Percentiles rank a stretch among this genome's conserved stretches.
Evolutionary conservation across 2,113 vertebrate species (phyloP).

Genomic region (Amazona guildingii): DNA sequence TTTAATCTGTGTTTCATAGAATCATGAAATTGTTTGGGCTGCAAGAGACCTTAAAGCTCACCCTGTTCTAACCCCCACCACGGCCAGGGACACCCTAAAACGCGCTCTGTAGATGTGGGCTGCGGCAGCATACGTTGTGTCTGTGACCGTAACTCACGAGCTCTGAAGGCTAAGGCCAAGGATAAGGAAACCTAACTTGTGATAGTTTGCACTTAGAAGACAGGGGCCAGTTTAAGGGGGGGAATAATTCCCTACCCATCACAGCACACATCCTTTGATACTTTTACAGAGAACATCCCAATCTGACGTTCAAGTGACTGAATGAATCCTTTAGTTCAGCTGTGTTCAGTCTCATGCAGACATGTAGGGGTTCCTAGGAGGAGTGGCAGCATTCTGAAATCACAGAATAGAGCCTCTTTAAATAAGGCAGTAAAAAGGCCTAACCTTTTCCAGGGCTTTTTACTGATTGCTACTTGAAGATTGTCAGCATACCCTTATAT

Average conservation of each 20-base stretch:
- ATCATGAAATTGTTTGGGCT: background rate
- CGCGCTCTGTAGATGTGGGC: background rate
- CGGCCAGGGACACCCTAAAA: background rate
- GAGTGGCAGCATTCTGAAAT: background rate
- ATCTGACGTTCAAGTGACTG: background rate
- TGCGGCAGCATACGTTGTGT: no score
- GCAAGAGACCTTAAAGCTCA: background rate
- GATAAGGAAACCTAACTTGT: background rate
- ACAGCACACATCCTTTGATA: background rate
- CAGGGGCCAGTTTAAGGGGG: background rate
- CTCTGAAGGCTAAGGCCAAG: background rate
- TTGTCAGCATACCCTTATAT: background rate
- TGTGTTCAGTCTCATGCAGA: background rate
- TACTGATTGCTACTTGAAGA: background rate
- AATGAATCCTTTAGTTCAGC: background rate
- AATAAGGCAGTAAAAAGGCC: background rate
- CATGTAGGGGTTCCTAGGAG: fast-evolving
- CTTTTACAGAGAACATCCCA: background rate
- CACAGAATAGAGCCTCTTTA: background rate
- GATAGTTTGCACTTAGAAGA: background rate
- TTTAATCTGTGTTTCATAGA: background rate
- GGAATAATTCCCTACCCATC: background rate
- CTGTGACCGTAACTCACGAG: background rate
- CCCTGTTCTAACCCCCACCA: background rate
- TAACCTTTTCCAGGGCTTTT: background rate